These are phyloP conservation scores for Parotia lawesii DNA, from an alignment of 2,113 vertebrate species.

Conservation along the genomic window DNA sequence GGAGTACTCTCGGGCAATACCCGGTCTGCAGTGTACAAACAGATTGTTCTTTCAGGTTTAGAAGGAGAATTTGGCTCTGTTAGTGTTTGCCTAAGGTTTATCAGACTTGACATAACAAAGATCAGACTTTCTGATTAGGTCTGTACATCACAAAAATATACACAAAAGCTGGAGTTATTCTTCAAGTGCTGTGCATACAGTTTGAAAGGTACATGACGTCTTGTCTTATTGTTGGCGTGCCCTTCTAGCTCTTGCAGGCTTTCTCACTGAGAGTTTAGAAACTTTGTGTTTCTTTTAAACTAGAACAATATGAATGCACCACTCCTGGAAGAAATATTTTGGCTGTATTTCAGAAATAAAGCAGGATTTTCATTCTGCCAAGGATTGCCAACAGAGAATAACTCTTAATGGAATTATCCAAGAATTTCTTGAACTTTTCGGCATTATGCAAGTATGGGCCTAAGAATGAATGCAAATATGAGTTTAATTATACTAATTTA, in stretches of 20 bases:
- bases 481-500: neutral
- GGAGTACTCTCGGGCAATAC: neutral
- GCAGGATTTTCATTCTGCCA: conserved; percentile 14
- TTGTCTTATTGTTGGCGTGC: neutral
- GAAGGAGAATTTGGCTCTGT: neutral
- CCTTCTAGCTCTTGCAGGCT: neutral
- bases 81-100: neutral
- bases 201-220: neutral
- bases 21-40: neutral
- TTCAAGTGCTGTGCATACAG: neutral
- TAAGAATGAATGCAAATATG: neutral
- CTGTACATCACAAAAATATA: neutral
- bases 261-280: neutral
- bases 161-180: neutral
- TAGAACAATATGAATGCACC: neutral
- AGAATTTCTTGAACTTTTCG: neutral
- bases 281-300: neutral
- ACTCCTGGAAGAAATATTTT: neutral
- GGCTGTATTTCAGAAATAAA: neutral
- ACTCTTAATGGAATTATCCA: neutral
- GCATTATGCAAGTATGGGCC: neutral
- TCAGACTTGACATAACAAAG: neutral
- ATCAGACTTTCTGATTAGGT: neutral
- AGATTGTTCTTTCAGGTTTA: conserved; percentile 24
- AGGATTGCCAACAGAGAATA: neutral